Conservation (phyloP, 2,888 invertebrate species). For the Rapana venosa region DNA sequence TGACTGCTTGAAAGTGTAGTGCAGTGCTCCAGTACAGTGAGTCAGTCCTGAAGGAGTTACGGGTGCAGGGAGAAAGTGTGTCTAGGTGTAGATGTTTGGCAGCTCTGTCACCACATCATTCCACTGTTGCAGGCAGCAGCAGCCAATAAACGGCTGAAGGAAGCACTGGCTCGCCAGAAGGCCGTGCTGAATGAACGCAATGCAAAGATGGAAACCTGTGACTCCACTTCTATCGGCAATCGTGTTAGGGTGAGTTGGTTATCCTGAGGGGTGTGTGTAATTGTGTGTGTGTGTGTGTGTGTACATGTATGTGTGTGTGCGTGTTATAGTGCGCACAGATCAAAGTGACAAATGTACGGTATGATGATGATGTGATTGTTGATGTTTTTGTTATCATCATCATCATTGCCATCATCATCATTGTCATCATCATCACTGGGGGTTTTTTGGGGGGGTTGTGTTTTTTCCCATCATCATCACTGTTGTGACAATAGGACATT, state of each 20-base stretch:
- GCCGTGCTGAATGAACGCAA: constrained; percentile 66
- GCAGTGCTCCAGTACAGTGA: too few species aligned
- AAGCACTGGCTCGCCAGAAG: constrained; percentile 74
- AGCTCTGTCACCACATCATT: too few species aligned
- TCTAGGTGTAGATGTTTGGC: too few species aligned
- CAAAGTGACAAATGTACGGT: too few species aligned
- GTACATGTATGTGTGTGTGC: too few species aligned
- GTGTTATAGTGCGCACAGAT: too few species aligned
- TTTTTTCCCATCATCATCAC: background rate
- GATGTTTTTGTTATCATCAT: background rate
- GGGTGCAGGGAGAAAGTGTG: too few species aligned
- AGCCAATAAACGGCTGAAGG: constrained; percentile 89
- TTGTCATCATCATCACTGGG: background rate
- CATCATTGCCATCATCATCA: background rate
- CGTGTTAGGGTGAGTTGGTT: constrained; percentile 66
- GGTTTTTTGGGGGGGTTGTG: too few species aligned
- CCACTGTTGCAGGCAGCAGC: constrained; percentile 84
- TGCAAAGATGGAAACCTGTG: constrained; percentile 70
- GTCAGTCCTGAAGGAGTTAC: too few species aligned
- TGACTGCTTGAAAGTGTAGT: too few species aligned
- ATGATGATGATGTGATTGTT: background rate
- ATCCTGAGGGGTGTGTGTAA: too few species aligned
- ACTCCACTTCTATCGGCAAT: constrained; percentile 68
- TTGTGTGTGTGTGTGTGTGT: too few species aligned
- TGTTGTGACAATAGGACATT: background rate